Base-by-base conservation (phyloP, 2,797 vertebrate species). In the Danio albolineatus region DNA sequence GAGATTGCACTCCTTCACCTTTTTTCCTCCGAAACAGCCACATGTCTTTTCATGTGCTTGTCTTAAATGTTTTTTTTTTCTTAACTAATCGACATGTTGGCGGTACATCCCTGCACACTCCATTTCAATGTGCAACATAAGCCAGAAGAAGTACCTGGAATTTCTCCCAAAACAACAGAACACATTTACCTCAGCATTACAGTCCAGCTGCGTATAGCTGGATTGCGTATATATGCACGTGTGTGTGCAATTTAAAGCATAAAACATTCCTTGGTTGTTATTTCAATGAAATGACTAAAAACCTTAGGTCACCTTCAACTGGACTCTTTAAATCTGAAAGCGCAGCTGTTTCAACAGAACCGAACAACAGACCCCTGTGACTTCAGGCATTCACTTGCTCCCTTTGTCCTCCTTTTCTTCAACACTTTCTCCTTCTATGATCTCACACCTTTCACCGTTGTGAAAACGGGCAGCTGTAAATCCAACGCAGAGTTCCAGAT, bases 281-380 rank as follows among this genome's bases (percentile, higher is more conserved):
- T 28, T 61, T 41, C 21, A 39, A 60, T 21, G 17, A 69, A 43
- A 16, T 70, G n/a, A 19, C 54, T 61, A 43, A 19, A 53, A 53
- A 43, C 9, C 4, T 0, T 39, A 61, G 46, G 36, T 36, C 38
- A 21, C 7, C 1, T 2, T 53, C 13, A 21, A 60, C 44, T 54
- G 13, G 36, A 43, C 38, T 43, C 57, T 48, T 66, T 10, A n/a
- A 59, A 66, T 72, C 64, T 67, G 75, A 46, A 41, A 46, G 69
- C 64, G 78, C 81, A 85, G 80, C 80, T 85, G 83, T 85, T 80
- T 77, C 61, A 85, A 85, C 83, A 85, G 51, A 69, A 54, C 54
- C 60, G 59, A 76, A 72, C 56, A 82, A 60, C 54, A 73, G 60
- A 77, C 49, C 74, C 69, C 81, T 10, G 46, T 70, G 76, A 43